Conservation (phyloP, 1,140 invertebrate species). For the Neodiprion fabricii region DNA sequence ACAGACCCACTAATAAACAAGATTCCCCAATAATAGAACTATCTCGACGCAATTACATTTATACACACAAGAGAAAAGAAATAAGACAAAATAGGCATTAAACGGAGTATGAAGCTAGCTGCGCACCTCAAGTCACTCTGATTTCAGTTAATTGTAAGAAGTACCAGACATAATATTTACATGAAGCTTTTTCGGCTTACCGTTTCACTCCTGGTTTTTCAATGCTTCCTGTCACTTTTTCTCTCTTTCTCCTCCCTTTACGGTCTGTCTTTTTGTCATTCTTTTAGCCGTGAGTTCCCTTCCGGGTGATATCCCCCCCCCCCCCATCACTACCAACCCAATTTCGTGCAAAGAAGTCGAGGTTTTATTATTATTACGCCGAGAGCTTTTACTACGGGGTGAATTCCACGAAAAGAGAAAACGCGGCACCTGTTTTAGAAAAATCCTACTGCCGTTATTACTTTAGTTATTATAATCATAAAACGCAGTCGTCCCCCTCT, state of each 20-base stretch:
- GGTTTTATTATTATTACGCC: slow-evolving; percentile 3
- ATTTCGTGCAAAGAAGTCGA: not conserved
- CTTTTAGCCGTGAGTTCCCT: not conserved
- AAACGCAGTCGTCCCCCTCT: not conserved
- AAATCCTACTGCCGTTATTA: not conserved
- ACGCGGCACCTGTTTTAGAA: not conserved
- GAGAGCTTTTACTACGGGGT: not conserved
- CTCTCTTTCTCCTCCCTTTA: not conserved
- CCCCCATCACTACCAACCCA: not conserved
- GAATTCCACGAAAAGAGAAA: not conserved
- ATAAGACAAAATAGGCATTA: no score
- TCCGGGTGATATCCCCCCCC: not conserved
- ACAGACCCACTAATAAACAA: no score
- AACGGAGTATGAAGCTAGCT: no score
- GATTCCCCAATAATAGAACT: no score
- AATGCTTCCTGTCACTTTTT: not conserved
- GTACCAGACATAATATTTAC: no score
- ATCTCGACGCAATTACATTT: no score
- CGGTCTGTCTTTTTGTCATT: not conserved
- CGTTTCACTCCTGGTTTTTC: not conserved
- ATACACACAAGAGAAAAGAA: no score
- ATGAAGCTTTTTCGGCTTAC: no score
- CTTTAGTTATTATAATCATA: slow-evolving; percentile 4
- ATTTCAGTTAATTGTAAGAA: no score
- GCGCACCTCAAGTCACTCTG: no score